A percentile compares a stretch with the other conserved stretches of the same genome.
Evolutionary conservation across 2,797 vertebrate genomes (phyloP).

Genomic region (Uromys caudimaculatus): DNA sequence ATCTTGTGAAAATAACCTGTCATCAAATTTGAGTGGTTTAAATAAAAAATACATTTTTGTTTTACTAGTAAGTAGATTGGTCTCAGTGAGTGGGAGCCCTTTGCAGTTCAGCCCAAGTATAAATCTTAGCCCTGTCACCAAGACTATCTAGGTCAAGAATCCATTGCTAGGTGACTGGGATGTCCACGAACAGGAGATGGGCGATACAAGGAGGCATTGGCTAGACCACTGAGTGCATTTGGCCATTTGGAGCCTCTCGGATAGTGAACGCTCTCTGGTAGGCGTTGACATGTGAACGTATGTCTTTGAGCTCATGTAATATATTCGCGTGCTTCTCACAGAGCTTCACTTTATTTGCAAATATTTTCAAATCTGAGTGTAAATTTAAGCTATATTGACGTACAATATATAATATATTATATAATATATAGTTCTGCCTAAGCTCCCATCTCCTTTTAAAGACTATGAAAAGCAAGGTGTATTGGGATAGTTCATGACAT

Average conservation of each 20-base stretch:
- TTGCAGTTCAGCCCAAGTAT: not conserved
- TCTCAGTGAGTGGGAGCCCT: not conserved
- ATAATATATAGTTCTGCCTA: not conserved
- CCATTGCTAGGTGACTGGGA: not conserved
- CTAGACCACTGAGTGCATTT: not conserved
- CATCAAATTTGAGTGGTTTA: not conserved
- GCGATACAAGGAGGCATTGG: not conserved
- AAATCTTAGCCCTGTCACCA: not conserved
- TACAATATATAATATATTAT: not conserved
- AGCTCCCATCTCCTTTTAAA: not conserved
- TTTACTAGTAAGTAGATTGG: not conserved
- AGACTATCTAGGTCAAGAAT: not conserved
- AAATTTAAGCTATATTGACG: not conserved
- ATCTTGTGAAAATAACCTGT: not conserved
- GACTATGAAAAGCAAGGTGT: not conserved
- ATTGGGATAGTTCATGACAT: not conserved
- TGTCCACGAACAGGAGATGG: not conserved
- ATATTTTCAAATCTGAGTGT: not conserved
- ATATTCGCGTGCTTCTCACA: not conserved
- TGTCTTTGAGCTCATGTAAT: not conserved
- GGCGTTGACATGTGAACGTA: not conserved
- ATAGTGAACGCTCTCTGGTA: not conserved
- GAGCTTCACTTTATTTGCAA: not conserved
- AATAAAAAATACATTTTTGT: not conserved
- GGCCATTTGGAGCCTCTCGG: not conserved